Evolutionary conservation across 2,888 invertebrate species (phyloP), one percentile per base, ranked within the genome.

Genomic region (Eupithecia dodoneata): DNA sequence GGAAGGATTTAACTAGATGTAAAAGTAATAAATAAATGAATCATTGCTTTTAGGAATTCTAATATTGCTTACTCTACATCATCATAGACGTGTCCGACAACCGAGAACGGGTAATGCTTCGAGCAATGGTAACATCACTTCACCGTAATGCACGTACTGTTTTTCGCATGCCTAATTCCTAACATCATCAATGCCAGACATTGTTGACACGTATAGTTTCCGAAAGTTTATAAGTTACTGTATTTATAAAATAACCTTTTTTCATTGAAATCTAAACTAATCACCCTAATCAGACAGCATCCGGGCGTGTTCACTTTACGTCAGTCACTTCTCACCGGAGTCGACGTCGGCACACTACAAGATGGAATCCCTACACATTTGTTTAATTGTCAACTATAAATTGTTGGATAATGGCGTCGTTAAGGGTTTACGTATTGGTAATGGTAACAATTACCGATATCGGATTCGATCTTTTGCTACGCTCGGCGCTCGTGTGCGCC

Each of bases 261-360:
- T 15, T 78, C 67, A 75, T 84, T 81, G 83, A 83, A 83, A 84
- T 82, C 78, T 81, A 88, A 88, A 91, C 88, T 89, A 91, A 91
- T 89, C 85, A 85, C 86, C 85, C 89, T 90, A 92, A 91, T 91
- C 90, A 89, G 83, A 84, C 30, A 63, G 30, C 30, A 76, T 83
- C 81, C 80, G 87, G 82, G 83, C 90, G 78, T 91, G 91, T 85
- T 84, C 89, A 88, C 89, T 91, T 91, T 89, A 90, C 85, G 87
- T 83, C 81, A 83, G 80, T 88, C 85, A 92, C 92, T 90, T 91
- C 87, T 92, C 91, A 90, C 87, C 85, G 85, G 85, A 83, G 85
- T 85, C 82, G 82, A 83, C 83, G 86, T 86, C 85, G 85, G 85
- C 84, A 80, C 82, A 80, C 84, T 83, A 76, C 79, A 84, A 85